These are phyloP conservation scores for Phycodurus eques DNA, from an alignment of 2,113 vertebrate genomes.

Conservation along the genomic window DNA sequence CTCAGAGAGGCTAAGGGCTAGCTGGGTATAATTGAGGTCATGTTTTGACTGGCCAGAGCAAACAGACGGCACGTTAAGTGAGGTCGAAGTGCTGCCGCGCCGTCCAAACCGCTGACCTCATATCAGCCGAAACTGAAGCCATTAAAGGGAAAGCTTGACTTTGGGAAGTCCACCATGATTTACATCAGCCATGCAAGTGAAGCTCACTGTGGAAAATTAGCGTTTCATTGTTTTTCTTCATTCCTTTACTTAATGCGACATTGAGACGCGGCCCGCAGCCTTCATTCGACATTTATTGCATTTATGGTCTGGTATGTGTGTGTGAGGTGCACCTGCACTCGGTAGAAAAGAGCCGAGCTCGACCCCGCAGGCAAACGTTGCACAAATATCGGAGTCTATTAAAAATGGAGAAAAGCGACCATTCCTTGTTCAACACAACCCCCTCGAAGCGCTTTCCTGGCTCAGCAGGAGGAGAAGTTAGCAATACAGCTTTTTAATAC, in stretches of 20 bases:
- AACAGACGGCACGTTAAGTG: conserved; percentile 6
- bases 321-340: conserved; percentile 1
- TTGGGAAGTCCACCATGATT: not conserved
- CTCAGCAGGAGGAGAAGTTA: not conserved
- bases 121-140: conserved; percentile 9
- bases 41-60: conserved; percentile 20
- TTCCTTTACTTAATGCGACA: conserved; percentile 34
- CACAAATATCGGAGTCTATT: not conserved
- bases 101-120: conserved; percentile 6
- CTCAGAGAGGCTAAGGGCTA: not conserved
- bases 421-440: conserved; percentile 4
- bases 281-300: not conserved
- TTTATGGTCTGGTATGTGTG: not conserved
- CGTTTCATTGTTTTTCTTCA: not conserved
- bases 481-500: not conserved
- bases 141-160: not conserved
- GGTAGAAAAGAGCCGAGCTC: conserved; percentile 3
- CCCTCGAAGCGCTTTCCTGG: not conserved
- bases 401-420: not conserved
- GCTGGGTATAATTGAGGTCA: conserved; percentile 35
- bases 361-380: not conserved
- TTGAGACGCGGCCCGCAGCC: conserved; percentile 9
- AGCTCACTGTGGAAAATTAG: not conserved
- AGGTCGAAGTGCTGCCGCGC: conserved; percentile 5
- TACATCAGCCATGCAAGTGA: not conserved